Percentiles rank a stretch among this genome's conserved stretches.
These are phyloP conservation scores for Neodiprion pinetum DNA, from an alignment of 1,140 invertebrate genomes.

Conservation along the genomic window DNA sequence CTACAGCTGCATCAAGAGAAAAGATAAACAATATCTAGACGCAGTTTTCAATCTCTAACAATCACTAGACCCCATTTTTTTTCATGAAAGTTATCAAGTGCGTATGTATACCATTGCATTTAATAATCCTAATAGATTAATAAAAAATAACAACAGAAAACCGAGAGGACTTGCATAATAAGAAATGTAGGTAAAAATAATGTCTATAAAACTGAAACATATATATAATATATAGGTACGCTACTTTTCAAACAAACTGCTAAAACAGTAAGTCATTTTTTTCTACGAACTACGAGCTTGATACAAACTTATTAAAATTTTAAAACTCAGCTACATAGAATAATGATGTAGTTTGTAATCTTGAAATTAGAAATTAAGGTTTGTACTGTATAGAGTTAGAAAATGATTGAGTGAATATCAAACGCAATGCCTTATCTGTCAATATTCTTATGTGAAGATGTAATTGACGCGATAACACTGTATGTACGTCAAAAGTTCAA, in stretches of 20 bases:
- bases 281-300: not conserved
- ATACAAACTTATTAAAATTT: not conserved
- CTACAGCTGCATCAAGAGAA: no score
- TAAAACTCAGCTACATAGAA: not conserved
- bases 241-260: no score
- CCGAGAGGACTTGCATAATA: not conserved
- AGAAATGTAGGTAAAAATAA: not conserved
- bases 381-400: conserved; percentile 2
- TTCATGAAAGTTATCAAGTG: no score
- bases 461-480: not conserved
- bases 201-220: no score
- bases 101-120: no score
- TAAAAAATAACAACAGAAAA: not conserved
- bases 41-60: no score
- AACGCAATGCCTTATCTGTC: conserved; percentile 48
- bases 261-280: not conserved
- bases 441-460: conserved; percentile 25
- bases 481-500: not conserved
- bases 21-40: no score
- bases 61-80: no score
- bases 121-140: no score
- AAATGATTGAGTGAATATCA: conserved; percentile 37
- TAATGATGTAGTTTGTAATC: not conserved
- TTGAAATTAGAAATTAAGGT: conserved; percentile 1
- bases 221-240: no score